These are phyloP conservation scores for Pachycephus smyrnensis DNA, from an alignment of 2,888 invertebrate genomes.

Conservation along the genomic window DNA sequence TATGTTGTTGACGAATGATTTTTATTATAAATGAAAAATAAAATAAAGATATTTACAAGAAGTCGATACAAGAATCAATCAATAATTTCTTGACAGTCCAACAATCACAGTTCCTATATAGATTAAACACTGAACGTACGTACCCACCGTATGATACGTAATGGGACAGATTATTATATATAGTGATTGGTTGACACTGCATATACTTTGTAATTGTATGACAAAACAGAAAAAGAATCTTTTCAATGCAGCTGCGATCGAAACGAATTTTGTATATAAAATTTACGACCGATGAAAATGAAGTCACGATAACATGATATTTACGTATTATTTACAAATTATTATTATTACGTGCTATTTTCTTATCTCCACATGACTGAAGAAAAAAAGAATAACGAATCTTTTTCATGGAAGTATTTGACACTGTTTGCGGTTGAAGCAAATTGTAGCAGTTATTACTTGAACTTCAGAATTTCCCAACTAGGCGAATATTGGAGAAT, in stretches of 20 bases:
- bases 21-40: slow-evolving; percentile 68
- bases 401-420: neutral
- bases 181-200: too few relatives aligned
- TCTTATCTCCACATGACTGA: neutral
- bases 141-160: neutral
- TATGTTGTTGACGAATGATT: slow-evolving; percentile 68
- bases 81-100: slow-evolving; percentile 16
- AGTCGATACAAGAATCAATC: slow-evolving; percentile 54
- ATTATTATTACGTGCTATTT: neutral
- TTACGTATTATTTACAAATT: neutral
- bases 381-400: neutral
- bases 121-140: neutral
- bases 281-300: neutral
- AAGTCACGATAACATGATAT: neutral
- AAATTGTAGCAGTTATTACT: neutral
- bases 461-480: neutral
- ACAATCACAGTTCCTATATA: neutral
- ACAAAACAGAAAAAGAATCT: too few relatives aligned
- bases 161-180: too few relatives aligned
- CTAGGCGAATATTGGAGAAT: neutral
- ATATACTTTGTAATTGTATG: too few relatives aligned
- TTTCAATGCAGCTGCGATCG: too few relatives aligned
- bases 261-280: neutral
- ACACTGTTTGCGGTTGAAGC: neutral
- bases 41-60: slow-evolving; percentile 68